Percentiles rank a stretch among this genome's conserved stretches.
phyloP scores from a whole-genome alignment of 1,140 invertebrate genomes.

The Hyles euphorbiae region DNA sequence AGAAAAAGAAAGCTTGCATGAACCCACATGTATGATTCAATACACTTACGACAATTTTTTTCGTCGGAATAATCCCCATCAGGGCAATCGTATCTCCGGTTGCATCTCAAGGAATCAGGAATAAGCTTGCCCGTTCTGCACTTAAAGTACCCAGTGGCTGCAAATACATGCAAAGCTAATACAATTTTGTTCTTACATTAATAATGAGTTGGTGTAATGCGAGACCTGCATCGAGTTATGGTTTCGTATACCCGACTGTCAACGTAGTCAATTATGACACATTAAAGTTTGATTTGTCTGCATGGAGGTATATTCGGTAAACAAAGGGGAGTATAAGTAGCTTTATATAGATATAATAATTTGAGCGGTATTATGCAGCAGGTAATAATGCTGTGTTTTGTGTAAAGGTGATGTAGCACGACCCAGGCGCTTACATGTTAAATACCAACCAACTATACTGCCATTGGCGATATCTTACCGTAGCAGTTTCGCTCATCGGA shows the following conservation, averaged over 20 bases:
- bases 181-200: neutral
- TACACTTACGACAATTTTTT: slow-evolving; percentile 83
- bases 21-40: slow-evolving; percentile 18
- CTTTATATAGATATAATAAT: neutral
- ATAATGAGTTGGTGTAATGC: neutral
- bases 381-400: neutral
- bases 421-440: too few species aligned
- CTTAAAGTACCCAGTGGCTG: slow-evolving; percentile 78
- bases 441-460: too few species aligned
- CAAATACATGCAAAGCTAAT: slow-evolving; percentile 50
- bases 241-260: too few species aligned
- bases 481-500: slow-evolving; percentile 84
- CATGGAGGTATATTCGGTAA: too few species aligned
- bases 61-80: slow-evolving; percentile 81
- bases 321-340: too few species aligned
- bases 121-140: slow-evolving; percentile 83
- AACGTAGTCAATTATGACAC: too few species aligned
- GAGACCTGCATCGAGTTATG: neutral
- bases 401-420: too few species aligned
- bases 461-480: slow-evolving; percentile 63
- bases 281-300: too few species aligned
- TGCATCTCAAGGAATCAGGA: slow-evolving; percentile 78
- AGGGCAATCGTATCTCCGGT: slow-evolving; percentile 81
- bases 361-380: neutral
- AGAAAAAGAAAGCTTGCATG: slow-evolving; percentile 8